phyloP scores from a whole-genome alignment of 1,140 invertebrate genomes.

The Diorhabda elongata region DNA sequence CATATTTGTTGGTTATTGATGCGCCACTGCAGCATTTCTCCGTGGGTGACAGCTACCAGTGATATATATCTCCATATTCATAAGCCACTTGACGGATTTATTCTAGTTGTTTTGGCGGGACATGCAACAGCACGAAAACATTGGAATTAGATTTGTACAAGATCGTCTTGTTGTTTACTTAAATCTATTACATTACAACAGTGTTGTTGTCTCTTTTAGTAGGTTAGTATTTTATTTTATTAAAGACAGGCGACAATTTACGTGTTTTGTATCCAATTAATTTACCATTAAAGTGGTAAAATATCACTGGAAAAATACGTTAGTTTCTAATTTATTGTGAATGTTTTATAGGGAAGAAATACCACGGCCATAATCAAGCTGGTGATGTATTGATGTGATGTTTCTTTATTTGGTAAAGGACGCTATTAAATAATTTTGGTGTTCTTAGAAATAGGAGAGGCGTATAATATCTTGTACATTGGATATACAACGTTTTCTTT shows the following conservation, averaged over 20 bases:
- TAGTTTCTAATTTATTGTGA: too few species aligned
- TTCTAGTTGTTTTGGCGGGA: not conserved
- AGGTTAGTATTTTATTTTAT: not conserved
- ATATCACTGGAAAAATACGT: too few species aligned
- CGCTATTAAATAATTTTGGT: too few species aligned
- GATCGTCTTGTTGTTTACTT: not conserved
- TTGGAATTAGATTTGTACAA: not conserved
- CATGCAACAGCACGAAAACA: not conserved
- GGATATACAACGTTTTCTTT: too few species aligned
- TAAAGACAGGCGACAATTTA: not conserved
- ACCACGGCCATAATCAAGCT: too few species aligned
- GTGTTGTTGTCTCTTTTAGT: not conserved
- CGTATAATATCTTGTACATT: too few species aligned
- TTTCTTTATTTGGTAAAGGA: too few species aligned
- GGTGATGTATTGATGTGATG: too few species aligned
- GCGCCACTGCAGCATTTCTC: not conserved
- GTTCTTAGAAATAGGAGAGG: too few species aligned
- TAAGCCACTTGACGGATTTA: conserved; percentile 2
- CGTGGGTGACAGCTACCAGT: not conserved
- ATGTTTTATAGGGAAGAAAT: too few species aligned
- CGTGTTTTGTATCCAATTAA: not conserved
- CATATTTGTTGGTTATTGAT: not conserved
- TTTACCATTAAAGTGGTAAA: not conserved
- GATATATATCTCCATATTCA: not conserved
- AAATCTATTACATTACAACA: not conserved